Evolutionary conservation across 2,888 invertebrate genomes (phyloP), one percentile per base, ranked within the genome.

Genomic region (Agonum fuliginosum): DNA sequence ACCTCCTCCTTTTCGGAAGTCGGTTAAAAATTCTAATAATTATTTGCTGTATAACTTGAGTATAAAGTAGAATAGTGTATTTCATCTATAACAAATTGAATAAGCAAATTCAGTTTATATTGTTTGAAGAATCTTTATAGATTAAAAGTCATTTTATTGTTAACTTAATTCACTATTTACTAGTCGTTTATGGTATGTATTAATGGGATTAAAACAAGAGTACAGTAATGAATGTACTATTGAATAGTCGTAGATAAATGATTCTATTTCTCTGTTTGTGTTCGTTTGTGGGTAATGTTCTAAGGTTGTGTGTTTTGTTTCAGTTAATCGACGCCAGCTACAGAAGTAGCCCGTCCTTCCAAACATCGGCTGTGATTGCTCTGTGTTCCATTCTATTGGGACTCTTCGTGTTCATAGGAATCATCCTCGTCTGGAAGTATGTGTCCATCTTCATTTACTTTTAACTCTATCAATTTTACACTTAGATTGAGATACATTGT

Each of bases 271-370:
- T n/a, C n/a, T 17, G 22, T 22, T 51, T 62, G 58, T 62, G 4
- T 14, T 0, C n/a, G 30, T 62, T 30, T 62, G 22, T 51, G 8
- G 17, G 51, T 46, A 10, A n/a, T 5, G 30, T n/a, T 27, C 27
- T 62, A 62, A 62, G 14, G 58, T 22, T 8, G 3, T 14, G 5
- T 37, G 8, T 67, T 67, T 62, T 83, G 83, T 92, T 92, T 5
- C 94, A 95, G 95, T 93, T 95, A 89, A 93, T 95, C 88, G 95
- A 95, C 89, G 94, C 95, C 81, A 95, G 95, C 89, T 94, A 94
- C 87, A 93, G 94, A 87, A 94, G 92, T 87, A 94, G 94, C 85
- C 95, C 95, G 82, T 93, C 94, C 80, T 88, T 95, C 83, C 95
- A 95, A 88, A 95, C 95, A 81, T 93, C 95, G 82, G 95, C 95